Evolutionary conservation across 2,797 vertebrate species (phyloP).

Genomic region (Pelodytes ibericus): DNA sequence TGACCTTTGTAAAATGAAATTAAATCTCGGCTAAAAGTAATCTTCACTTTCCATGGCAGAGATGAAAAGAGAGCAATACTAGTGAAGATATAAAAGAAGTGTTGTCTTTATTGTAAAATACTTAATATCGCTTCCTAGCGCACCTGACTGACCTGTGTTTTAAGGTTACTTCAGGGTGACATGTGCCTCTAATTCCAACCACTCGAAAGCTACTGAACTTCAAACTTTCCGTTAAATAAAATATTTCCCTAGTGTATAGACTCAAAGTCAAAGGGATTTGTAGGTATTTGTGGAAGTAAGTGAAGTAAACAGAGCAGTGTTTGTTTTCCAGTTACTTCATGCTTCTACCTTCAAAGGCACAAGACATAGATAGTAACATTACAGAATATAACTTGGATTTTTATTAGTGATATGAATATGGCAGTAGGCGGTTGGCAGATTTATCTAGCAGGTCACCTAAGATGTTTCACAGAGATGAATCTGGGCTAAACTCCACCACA

Average conservation of each 20-base stretch:
- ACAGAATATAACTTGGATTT: no score
- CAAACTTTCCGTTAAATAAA: neutral
- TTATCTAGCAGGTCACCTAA: no score
- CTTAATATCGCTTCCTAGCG: conserved; percentile 36
- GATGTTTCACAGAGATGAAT: no score
- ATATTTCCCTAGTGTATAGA: neutral
- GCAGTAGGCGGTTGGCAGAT: no score
- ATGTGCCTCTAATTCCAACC: neutral
- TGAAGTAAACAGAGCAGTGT: no score
- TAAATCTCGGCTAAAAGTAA: conserved; percentile 29
- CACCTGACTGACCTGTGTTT: conserved; percentile 35
- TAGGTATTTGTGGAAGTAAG: neutral
- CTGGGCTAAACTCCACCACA: no score
- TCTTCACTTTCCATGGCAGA: conserved; percentile 12
- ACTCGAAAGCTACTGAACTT: neutral
- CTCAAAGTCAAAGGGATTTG: neutral
- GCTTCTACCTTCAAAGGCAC: no score
- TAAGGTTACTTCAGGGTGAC: conserved; percentile 10
- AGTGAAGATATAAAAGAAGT: conserved; percentile 19
- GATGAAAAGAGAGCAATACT: conserved; percentile 21
- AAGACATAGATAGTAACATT: no score
- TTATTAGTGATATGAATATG: no score
- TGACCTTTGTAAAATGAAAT: conserved; percentile 36
- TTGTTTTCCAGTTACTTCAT: no score
- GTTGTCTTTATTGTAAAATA: conserved; percentile 18